Evolutionary conservation across 2,797 vertebrate genomes (phyloP).

Genomic region (Enteromius paludinosus): DNA sequence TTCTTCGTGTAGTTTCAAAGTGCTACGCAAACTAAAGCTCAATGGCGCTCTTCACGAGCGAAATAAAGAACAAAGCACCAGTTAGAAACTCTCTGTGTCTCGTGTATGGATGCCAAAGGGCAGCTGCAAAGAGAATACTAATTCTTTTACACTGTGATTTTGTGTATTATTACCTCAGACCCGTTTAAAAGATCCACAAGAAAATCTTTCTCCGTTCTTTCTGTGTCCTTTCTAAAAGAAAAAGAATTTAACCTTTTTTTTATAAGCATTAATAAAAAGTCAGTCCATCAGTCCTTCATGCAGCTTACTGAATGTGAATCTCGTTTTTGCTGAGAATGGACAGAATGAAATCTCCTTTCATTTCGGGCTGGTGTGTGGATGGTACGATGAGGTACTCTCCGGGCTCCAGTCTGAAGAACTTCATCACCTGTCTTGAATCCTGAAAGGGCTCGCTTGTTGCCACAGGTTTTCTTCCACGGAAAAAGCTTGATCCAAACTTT

Average conservation of each 20-base stretch:
- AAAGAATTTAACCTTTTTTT: too few species aligned
- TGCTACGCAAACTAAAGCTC: neutral
- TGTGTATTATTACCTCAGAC: slow-evolving; percentile 26
- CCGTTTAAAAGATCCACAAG: slow-evolving; percentile 3
- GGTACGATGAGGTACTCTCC: slow-evolving; percentile 68
- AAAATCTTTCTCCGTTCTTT: slow-evolving; percentile 25
- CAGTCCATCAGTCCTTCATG: neutral
- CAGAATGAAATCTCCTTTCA: slow-evolving; percentile 62
- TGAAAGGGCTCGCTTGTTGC: neutral
- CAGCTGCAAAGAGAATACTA: neutral
- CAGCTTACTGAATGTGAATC: slow-evolving; percentile 55
- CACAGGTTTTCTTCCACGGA: slow-evolving; percentile 39
- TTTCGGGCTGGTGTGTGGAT: slow-evolving; percentile 53
- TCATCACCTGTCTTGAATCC: slow-evolving; percentile 47
- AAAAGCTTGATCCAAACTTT: slow-evolving; percentile 53
- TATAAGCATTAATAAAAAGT: neutral
- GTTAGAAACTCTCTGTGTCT: neutral
- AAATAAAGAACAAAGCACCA: neutral
- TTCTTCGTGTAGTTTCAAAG: slow-evolving; percentile 5
- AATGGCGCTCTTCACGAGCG: neutral
- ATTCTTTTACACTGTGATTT: neutral
- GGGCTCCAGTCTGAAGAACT: slow-evolving; percentile 62
- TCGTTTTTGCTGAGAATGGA: slow-evolving; percentile 64
- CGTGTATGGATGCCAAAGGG: neutral
- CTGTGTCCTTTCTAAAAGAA: slow-evolving; percentile 32